Conservation (phyloP, 2,888 invertebrate genomes). For the Glaucopsyche alexis region DNA sequence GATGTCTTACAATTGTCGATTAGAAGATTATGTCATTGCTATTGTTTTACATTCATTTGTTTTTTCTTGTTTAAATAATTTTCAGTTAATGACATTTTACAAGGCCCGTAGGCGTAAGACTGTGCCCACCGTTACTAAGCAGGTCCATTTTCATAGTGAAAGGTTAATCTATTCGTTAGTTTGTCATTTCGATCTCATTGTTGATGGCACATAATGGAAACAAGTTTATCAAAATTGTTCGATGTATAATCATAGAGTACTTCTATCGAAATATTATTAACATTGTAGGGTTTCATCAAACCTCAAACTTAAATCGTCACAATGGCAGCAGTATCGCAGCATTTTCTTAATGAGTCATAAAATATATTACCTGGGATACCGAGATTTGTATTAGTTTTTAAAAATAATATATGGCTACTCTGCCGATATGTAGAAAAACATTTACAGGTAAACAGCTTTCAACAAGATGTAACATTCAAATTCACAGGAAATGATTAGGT, state of each 20-base stretch:
- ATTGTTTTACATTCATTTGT: constrained; percentile 44
- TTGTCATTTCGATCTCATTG: not conserved
- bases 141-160: not conserved
- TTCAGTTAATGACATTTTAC: not conserved
- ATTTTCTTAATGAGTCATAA: too few species aligned
- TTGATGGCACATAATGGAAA: not conserved
- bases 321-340: too few species aligned
- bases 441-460: too few species aligned
- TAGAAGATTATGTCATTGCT: constrained; percentile 46
- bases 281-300: too few species aligned
- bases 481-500: too few species aligned
- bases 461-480: too few species aligned
- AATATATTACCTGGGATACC: too few species aligned
- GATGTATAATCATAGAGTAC: not conserved
- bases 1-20: constrained; percentile 52
- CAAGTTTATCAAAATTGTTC: not conserved
- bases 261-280: not conserved
- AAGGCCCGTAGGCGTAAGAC: not conserved
- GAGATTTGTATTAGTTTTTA: too few species aligned
- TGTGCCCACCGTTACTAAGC: not conserved
- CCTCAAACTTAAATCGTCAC: too few species aligned
- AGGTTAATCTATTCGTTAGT: not conserved
- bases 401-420: too few species aligned
- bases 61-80: constrained; percentile 3
- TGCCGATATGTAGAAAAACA: too few species aligned